Base-by-base conservation (phyloP, 2,113 vertebrate species). In the Colossoma macropomum region DNA sequence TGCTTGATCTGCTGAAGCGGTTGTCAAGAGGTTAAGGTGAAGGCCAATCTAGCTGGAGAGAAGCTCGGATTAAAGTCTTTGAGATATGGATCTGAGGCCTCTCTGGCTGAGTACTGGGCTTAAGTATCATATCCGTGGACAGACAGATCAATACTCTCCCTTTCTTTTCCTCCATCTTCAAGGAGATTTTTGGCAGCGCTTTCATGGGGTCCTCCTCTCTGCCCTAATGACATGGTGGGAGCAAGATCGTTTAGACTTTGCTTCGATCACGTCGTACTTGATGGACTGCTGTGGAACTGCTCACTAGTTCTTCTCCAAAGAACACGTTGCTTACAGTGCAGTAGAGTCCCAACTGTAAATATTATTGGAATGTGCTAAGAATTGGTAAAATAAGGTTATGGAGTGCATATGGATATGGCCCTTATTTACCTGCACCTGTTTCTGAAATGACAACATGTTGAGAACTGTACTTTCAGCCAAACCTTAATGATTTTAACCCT, bases 121-220 rank as follows among this genome's bases (percentile, higher is more conserved):
- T 96, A 96, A 96, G 95, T 96, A 96, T 96, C 96, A 96, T 94
- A 96, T 97, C 94, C 96, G 91, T 96, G 96, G 96, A 97, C 97
- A 98, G 96, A 96, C 96, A 92, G 96, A 98, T 98, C 97, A 94
- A 99, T 98, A 97, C 90, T 92, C 80, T 81, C 25, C 92, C 93
- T 96, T 95, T 94, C 95, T 97, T 96, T 96, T 96, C 94, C 91
- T 91, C 94, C 92, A 94, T 96, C 95, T 96, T 97, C 95, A 96
- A 96, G 96, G 96, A 96, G 96, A 98, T 95, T 97, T 62, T 97
- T 94, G 95, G 94, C 94, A 95, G 94, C 91, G 94, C 94, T 96
- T 96, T 95, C 94, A 90, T 91, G 92, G 94, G 95, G 95, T 95
- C 95, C 95, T 95, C 93, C 93, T 91, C 91, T 89, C 90, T 94